A percentile compares a stretch with the other conserved stretches of the same genome.
Evolutionary conservation across 2,888 invertebrate genomes (phyloP).

Genomic region (Hipparchia sbordonii): DNA sequence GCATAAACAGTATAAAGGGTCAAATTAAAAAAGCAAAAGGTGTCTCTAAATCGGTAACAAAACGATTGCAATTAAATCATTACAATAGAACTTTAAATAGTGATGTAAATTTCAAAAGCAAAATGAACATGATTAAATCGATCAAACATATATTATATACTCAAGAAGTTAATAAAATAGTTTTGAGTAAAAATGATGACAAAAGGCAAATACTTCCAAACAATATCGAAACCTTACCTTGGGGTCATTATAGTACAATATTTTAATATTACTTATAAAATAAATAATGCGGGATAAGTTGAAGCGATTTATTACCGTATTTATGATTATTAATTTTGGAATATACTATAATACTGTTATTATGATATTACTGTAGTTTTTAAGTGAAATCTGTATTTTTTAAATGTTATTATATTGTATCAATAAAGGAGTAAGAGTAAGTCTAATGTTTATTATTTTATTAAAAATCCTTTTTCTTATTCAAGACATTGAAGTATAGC

Average conservation of each 20-base stretch:
- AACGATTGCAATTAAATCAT: too few species aligned
- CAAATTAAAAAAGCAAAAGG: too few species aligned
- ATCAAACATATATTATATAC: constrained; percentile 13
- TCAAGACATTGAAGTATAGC: neutral
- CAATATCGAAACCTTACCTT: constrained; percentile 12
- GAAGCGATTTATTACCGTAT: neutral
- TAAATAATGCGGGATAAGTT: neutral
- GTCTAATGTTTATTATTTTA: neutral
- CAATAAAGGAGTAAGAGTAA: neutral
- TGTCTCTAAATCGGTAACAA: too few species aligned
- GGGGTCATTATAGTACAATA: constrained; percentile 16
- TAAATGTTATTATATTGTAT: neutral
- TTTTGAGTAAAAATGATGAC: constrained; percentile 14
- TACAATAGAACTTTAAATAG: neutral
- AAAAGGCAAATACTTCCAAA: constrained; percentile 15
- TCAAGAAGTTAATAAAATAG: too few species aligned
- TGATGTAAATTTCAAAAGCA: constrained; percentile 1
- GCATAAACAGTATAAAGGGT: too few species aligned
- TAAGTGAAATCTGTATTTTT: neutral
- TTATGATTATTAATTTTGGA: neutral
- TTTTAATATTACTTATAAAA: constrained; percentile 6
- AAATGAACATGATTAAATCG: constrained; percentile 14
- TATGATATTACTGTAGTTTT: neutral
- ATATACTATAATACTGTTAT: neutral
- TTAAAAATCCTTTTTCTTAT: neutral